phyloP scores from a whole-genome alignment of 2,888 invertebrate genomes.

The Tetramorium bicarinatum region DNA sequence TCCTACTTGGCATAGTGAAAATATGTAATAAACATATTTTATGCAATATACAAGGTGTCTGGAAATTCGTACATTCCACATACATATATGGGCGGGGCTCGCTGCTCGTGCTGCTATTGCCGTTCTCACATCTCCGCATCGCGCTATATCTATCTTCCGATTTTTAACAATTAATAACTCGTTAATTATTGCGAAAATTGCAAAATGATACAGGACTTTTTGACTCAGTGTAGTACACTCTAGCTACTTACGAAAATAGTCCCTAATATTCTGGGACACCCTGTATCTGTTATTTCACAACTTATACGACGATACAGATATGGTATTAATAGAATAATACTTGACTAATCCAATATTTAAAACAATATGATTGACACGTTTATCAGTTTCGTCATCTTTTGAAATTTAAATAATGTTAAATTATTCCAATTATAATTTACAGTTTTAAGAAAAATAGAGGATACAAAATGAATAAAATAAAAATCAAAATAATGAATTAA shows the following conservation, averaged over 20 bases:
- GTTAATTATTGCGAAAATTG: no score
- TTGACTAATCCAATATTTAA: neutral
- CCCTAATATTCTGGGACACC: no score
- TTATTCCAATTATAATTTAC: neutral
- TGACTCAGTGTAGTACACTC: no score
- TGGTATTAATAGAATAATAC: neutral
- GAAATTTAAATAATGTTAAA: constrained; percentile 15
- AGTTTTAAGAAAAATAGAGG: neutral
- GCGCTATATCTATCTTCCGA: no score
- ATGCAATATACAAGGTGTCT: constrained; percentile 64
- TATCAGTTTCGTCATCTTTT: neutral
- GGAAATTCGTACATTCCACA: no score
- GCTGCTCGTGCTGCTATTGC: no score
- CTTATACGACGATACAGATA: neutral
- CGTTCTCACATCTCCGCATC: no score
- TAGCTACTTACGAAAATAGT: no score
- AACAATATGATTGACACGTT: neutral
- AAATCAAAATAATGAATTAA: neutral
- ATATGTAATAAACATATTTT: constrained; percentile 78
- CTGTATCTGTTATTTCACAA: neutral
- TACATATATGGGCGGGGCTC: no score
- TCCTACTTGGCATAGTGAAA: constrained; percentile 69
- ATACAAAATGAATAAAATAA: neutral
- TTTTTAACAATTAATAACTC: no score
- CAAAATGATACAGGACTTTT: no score